These are phyloP conservation scores for Chrysolina haemoptera DNA, from an alignment of 2,888 invertebrate species.

Conservation along the genomic window DNA sequence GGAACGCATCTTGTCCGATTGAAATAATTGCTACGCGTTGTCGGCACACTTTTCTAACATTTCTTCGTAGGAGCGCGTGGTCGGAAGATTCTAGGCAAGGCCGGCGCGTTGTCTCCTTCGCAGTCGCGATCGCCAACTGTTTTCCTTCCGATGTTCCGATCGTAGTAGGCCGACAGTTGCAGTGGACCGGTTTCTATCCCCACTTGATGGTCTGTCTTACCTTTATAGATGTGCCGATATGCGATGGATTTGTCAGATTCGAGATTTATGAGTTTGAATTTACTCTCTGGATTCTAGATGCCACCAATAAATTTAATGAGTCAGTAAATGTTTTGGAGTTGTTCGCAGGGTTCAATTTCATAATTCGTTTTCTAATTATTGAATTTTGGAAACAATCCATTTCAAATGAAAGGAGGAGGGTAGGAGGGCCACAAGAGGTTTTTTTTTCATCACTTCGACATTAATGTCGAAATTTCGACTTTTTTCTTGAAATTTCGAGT, in stretches of 20 bases:
- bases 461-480: too few species aligned
- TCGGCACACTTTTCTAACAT: conserved; percentile 31
- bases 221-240: conserved; percentile 36
- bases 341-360: too few species aligned
- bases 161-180: conserved; percentile 53
- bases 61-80: conserved; percentile 37
- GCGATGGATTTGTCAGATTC: not conserved
- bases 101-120: conserved; percentile 26
- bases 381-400: too few species aligned
- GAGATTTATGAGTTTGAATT: not conserved
- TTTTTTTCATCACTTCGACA: too few species aligned
- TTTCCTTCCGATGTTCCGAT: conserved; percentile 49
- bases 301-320: too few species aligned
- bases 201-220: conserved; percentile 48
- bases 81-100: conserved; percentile 23
- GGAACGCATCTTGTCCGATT: conserved; percentile 20
- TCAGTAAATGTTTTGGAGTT: too few species aligned
- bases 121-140: conserved; percentile 54
- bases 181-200: conserved; percentile 53
- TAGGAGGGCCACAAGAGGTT: too few species aligned
- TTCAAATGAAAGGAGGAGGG: too few species aligned
- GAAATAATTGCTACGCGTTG: not conserved
- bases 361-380: too few species aligned
- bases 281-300: too few species aligned
- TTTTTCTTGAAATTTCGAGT: too few species aligned